A percentile compares a stretch with the other conserved stretches of the same genome.
phyloP scores from a whole-genome alignment of 1,140 invertebrate species.

The Drosophila persimilis region DNA sequence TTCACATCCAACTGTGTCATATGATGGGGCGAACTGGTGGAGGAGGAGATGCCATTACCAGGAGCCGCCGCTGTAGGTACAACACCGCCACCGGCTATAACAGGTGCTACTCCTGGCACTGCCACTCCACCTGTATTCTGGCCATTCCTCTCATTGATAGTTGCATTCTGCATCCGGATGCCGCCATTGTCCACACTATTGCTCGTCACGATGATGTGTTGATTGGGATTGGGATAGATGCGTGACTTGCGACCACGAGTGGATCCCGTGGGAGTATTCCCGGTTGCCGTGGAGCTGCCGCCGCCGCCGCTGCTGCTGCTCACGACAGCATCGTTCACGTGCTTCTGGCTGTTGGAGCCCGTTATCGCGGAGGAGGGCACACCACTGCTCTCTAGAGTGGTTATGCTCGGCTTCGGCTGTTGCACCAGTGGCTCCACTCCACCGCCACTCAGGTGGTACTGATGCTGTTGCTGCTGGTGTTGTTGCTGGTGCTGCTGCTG shows the following conservation, averaged over 20 bases:
- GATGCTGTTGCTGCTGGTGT: conserved; percentile 65
- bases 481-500: conserved; percentile 60
- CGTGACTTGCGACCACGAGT: conserved; percentile 76
- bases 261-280: conserved; percentile 60
- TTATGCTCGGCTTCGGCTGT: conserved; percentile 49
- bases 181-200: conserved; percentile 79
- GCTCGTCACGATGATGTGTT: conserved; percentile 78
- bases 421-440: conserved; percentile 23
- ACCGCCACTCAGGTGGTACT: conserved; percentile 35
- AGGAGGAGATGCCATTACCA: conserved; percentile 70
- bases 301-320: conserved; percentile 62
- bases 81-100: neutral
- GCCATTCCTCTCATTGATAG: conserved; percentile 61
- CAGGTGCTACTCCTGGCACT: neutral
- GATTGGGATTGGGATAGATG: conserved; percentile 79
- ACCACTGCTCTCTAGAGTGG: conserved; percentile 44
- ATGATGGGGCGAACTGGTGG: conserved; percentile 81
- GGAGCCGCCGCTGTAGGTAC: conserved; percentile 13
- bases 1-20: conserved; percentile 71
- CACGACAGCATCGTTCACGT: conserved; percentile 65
- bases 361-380: conserved; percentile 24
- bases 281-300: conserved; percentile 17
- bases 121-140: conserved; percentile 19
- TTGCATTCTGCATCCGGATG: conserved; percentile 73
- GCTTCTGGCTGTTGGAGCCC: conserved; percentile 48